phyloP scores from a whole-genome alignment of 2,113 vertebrate genomes.

The Odocoileus hemionus region DNA sequence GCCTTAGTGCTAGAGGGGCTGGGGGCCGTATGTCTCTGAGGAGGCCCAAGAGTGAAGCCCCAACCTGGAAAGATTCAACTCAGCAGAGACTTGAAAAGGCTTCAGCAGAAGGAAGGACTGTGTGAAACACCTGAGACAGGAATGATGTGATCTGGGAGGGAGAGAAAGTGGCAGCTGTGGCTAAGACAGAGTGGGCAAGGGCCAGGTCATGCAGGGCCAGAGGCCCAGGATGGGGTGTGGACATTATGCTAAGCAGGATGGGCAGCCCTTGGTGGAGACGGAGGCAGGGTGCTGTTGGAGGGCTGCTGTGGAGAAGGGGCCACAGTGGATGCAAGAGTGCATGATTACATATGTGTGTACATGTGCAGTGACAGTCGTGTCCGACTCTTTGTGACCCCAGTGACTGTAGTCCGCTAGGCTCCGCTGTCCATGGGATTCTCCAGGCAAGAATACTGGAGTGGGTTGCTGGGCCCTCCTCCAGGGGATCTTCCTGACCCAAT shows the following conservation, averaged over 20 bases:
- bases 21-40: not conserved
- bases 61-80: not conserved
- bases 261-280: rapidly evolving
- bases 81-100: not conserved
- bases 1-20: not conserved
- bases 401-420: not conserved
- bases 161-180: not conserved
- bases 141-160: not conserved
- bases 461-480: not conserved
- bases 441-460: not conserved
- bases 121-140: not conserved
- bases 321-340: rapidly evolving
- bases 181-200: not conserved
- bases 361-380: not conserved
- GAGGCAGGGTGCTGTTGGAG: not conserved
- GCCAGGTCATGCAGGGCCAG: rapidly evolving
- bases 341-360: rapidly evolving
- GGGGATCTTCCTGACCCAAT: not conserved
- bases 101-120: not conserved
- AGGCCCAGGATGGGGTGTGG: not conserved
- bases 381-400: not conserved
- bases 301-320: not conserved
- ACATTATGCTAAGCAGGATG: not conserved
- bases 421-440: not conserved
- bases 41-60: not conserved